These are phyloP conservation scores for Phyllostomus discolor DNA, from an alignment of 2,113 vertebrate genomes.

Conservation along the genomic window DNA sequence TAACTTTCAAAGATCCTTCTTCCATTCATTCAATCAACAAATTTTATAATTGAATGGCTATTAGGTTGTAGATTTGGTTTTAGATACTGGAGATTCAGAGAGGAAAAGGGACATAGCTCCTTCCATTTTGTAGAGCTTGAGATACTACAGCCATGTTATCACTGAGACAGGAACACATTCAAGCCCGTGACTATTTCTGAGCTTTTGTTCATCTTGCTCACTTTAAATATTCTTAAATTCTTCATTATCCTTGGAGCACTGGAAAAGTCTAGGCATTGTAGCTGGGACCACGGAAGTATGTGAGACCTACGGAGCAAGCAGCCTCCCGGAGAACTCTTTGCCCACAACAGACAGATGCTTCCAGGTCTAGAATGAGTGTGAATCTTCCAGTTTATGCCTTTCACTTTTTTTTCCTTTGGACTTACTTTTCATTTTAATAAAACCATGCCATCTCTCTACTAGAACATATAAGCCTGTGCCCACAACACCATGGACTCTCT, in stretches of 20 bases:
- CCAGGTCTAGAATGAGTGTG: not conserved
- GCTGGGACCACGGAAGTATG: fast-evolving
- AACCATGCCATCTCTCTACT: not conserved
- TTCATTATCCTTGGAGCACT: not conserved
- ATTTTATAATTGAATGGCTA: not conserved
- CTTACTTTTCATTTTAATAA: not conserved
- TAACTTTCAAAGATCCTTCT: not conserved
- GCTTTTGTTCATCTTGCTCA: not conserved
- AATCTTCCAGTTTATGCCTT: not conserved
- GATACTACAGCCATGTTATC: too few relatives aligned
- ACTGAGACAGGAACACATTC: not conserved
- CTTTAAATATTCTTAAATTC: not conserved
- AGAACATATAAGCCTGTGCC: not conserved
- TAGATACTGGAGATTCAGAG: not conserved
- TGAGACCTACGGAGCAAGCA: not conserved
- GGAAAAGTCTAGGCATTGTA: too few relatives aligned
- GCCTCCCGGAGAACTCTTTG: fast-evolving
- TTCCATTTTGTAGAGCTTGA: not conserved
- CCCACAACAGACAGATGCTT: too few relatives aligned
- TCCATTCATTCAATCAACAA: not conserved
- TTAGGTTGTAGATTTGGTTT: not conserved
- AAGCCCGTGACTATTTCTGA: not conserved
- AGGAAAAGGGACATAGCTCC: not conserved
- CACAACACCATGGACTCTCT: fast-evolving
- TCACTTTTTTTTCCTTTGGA: not conserved